Evolutionary conservation across 2,797 vertebrate genomes (phyloP).

Genomic region (Valencia hispanica): DNA sequence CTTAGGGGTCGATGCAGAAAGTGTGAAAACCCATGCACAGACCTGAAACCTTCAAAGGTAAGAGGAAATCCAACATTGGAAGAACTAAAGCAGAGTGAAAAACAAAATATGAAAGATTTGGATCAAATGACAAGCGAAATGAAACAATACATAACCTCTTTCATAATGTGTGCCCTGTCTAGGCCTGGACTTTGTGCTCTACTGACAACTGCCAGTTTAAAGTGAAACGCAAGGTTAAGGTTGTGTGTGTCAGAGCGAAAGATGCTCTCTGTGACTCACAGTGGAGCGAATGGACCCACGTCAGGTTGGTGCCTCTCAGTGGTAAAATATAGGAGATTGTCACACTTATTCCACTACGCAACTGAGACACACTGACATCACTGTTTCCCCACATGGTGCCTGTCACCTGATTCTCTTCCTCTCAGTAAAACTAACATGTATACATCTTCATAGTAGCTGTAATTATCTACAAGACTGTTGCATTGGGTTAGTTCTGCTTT

Average conservation of each 20-base stretch:
- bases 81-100: neutral
- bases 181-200: conserved; percentile 45
- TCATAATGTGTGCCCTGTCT: neutral
- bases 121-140: neutral
- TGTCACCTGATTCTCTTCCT: neutral
- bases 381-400: neutral
- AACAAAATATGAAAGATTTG: neutral
- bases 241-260: conserved; percentile 73
- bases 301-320: conserved; percentile 58
- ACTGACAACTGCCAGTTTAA: conserved; percentile 52
- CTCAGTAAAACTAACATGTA: neutral
- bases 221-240: conserved; percentile 41
- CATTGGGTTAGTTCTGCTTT: neutral
- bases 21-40: conserved; percentile 43
- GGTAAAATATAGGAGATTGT: neutral
- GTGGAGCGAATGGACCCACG: conserved; percentile 80
- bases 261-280: conserved; percentile 74
- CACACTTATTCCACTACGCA: rapidly evolving
- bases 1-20: conserved; percentile 35
- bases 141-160: too few species aligned
- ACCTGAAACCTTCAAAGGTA: conserved; percentile 50
- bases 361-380: neutral
- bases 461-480: neutral
- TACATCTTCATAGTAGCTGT: neutral
- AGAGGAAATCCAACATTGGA: neutral